Evolutionary conservation across 2,888 invertebrate genomes (phyloP).

Genomic region (Oxycera nigricornis): DNA sequence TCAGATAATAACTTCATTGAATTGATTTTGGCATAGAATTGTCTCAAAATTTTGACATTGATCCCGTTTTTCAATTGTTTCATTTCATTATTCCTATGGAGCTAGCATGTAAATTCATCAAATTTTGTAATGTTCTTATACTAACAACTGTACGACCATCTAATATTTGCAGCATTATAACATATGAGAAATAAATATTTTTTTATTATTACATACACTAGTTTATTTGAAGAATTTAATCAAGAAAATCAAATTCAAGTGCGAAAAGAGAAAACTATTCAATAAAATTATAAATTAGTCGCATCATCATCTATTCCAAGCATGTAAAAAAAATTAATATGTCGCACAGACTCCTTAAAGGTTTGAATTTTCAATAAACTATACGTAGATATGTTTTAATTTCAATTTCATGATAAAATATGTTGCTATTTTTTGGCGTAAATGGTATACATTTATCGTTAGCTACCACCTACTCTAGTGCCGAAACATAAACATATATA

Average conservation of each 20-base stretch:
- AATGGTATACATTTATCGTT: conserved; percentile 27
- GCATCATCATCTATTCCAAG: too few species aligned
- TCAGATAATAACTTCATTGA: background rate
- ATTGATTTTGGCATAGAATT: background rate
- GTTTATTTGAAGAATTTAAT: too few species aligned
- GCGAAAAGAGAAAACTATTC: too few species aligned
- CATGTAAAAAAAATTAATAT: too few species aligned
- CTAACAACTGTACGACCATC: conserved; percentile 26
- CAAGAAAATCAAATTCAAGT: too few species aligned
- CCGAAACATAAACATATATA: conserved; percentile 38
- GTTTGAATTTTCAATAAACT: background rate
- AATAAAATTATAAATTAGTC: too few species aligned
- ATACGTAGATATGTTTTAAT: conserved; percentile 19
- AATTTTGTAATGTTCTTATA: conserved; percentile 40
- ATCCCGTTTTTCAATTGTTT: conserved; percentile 31
- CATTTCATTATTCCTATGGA: conserved; percentile 29
- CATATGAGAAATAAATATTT: too few species aligned
- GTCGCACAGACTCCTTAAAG: background rate
- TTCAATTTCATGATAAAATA: conserved; percentile 14
- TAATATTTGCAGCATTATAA: too few species aligned
- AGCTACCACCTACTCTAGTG: conserved; percentile 16
- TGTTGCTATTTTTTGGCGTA: conserved; percentile 19
- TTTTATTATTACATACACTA: too few species aligned
- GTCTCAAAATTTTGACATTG: conserved; percentile 29
- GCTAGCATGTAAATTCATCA: conserved; percentile 30